Conservation (phyloP, 2,113 vertebrate species). For the Albula glossodonta region DNA sequence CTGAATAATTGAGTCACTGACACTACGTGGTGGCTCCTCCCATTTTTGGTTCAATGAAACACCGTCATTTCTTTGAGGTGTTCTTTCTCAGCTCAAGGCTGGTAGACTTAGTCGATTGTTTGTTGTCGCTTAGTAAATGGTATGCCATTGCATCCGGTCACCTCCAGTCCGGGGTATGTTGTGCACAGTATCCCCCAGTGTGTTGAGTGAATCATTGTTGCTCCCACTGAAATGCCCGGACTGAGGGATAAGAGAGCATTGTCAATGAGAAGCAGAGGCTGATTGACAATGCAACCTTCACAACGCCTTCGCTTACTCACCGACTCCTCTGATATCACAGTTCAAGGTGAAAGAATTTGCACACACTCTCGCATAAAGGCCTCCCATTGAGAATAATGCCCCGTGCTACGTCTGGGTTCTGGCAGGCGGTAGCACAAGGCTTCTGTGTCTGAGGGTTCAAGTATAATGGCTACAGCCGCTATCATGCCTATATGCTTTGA, state of each 20-base stretch:
- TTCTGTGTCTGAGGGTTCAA: background rate
- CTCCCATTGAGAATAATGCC: background rate
- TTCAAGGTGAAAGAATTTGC: background rate
- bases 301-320: background rate
- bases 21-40: too few relatives aligned
- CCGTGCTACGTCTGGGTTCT: background rate
- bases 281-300: background rate
- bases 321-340: background rate
- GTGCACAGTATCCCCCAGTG: too few relatives aligned
- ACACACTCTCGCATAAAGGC: background rate
- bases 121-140: too few relatives aligned
- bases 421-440: background rate
- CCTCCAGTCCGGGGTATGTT: too few relatives aligned
- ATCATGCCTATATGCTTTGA: background rate
- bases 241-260: background rate
- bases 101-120: too few relatives aligned
- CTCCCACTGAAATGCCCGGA: too few relatives aligned
- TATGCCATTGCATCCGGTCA: too few relatives aligned
- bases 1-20: too few relatives aligned
- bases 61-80: too few relatives aligned
- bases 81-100: too few relatives aligned
- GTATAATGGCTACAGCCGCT: background rate
- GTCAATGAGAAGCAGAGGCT: background rate
- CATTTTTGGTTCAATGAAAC: too few relatives aligned
- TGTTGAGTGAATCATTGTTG: too few relatives aligned